Conservation (phyloP, 2,888 invertebrate species). For the Chrysopilus asiliformis region DNA sequence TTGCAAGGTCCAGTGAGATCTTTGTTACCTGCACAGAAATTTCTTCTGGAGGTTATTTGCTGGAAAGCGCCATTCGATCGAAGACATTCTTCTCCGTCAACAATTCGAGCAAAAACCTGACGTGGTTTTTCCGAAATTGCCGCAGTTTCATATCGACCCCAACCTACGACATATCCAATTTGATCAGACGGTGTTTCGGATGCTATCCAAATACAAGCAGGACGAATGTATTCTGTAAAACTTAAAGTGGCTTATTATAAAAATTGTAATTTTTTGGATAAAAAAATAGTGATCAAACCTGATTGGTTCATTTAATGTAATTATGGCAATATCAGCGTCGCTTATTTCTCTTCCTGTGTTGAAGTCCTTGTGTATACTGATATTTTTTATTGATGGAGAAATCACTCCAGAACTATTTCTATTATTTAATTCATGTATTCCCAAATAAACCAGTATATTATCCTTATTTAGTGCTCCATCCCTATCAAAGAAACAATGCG, state of each 20-base stretch:
- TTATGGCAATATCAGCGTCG: slow-evolving; percentile 40
- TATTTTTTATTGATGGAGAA: slow-evolving; percentile 30
- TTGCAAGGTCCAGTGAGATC: slow-evolving; percentile 28
- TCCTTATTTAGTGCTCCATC: too few relatives aligned
- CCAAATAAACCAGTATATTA: too few relatives aligned
- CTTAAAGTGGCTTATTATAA: slow-evolving; percentile 17
- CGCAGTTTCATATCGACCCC: too few relatives aligned
- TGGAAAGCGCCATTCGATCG: slow-evolving; percentile 33
- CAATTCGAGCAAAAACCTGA: slow-evolving; percentile 36
- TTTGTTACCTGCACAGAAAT: slow-evolving; percentile 28
- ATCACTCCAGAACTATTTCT: slow-evolving; percentile 35
- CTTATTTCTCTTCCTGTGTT: slow-evolving; percentile 27
- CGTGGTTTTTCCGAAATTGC: slow-evolving; percentile 35
- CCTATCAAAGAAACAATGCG: neutral
- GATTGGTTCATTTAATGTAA: slow-evolving; percentile 24
- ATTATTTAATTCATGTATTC: slow-evolving; percentile 34
- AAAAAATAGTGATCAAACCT: neutral
- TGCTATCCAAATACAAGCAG: slow-evolving; percentile 41
- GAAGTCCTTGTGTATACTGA: slow-evolving; percentile 38
- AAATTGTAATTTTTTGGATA: slow-evolving; percentile 32
- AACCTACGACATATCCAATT: slow-evolving; percentile 41
- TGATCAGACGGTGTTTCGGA: slow-evolving; percentile 35
- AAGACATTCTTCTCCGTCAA: slow-evolving; percentile 39
- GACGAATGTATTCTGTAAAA: slow-evolving; percentile 35
- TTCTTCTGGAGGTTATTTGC: slow-evolving; percentile 14